Percentiles rank a stretch among this genome's conserved stretches.
phyloP scores from a whole-genome alignment of 2,888 invertebrate genomes.

The Andrena minutula region DNA sequence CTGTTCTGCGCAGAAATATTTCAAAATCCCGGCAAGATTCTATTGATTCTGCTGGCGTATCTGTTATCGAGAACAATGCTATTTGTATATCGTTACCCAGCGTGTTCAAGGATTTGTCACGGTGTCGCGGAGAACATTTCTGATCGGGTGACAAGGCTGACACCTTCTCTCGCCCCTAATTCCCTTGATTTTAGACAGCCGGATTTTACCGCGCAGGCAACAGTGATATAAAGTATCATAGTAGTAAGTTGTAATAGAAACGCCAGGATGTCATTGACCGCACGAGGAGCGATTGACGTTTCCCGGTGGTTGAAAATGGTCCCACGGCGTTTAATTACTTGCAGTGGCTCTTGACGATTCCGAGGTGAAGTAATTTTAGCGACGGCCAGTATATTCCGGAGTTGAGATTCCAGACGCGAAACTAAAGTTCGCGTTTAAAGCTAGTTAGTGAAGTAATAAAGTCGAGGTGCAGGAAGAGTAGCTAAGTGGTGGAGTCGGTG shows the following conservation, averaged over 20 bases:
- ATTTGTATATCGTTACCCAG: slow-evolving; percentile 15
- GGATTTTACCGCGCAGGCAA: neutral
- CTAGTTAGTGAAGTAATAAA: slow-evolving; percentile 60
- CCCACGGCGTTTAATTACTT: slow-evolving; percentile 45
- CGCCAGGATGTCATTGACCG: slow-evolving; percentile 8
- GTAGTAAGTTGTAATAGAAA: neutral
- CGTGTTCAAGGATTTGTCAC: neutral
- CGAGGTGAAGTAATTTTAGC: slow-evolving; percentile 27
- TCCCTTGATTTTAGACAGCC: neutral
- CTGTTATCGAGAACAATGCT: neutral
- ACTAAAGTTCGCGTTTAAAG: slow-evolving; percentile 60
- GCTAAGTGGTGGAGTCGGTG: slow-evolving; percentile 60
- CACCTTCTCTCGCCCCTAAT: neutral
- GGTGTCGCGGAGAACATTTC: neutral
- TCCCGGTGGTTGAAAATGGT: neutral
- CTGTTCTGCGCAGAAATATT: slow-evolving; percentile 17
- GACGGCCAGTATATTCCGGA: slow-evolving; percentile 23
- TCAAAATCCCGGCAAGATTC: slow-evolving; percentile 9
- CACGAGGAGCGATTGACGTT: slow-evolving; percentile 4
- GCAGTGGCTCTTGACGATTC: slow-evolving; percentile 29
- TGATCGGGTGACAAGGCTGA: neutral
- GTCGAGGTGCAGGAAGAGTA: slow-evolving; percentile 53
- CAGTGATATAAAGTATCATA: neutral
- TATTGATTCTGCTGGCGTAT: neutral
- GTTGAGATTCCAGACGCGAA: slow-evolving; percentile 44